These are phyloP conservation scores for Andrena minutula DNA, from an alignment of 2,888 invertebrate genomes.

Conservation along the genomic window DNA sequence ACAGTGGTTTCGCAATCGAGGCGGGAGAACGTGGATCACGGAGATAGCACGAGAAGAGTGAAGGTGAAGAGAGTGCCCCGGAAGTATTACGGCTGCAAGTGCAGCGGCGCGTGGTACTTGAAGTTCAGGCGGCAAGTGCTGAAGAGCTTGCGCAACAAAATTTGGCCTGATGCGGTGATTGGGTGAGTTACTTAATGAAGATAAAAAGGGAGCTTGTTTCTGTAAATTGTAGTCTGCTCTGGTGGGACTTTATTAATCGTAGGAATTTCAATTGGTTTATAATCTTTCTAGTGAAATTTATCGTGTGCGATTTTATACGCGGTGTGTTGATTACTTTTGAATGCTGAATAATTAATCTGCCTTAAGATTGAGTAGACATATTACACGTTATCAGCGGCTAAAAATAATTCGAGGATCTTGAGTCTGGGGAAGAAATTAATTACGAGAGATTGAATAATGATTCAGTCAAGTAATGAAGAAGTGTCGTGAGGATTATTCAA, in stretches of 20 bases:
- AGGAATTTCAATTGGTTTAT: neutral
- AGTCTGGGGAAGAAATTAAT: too few species aligned
- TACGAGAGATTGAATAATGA: too few species aligned
- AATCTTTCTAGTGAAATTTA: too few species aligned
- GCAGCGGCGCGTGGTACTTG: constrained; percentile 67
- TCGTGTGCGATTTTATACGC: too few species aligned
- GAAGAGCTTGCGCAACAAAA: constrained; percentile 71
- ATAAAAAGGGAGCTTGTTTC: neutral
- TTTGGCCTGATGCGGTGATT: constrained; percentile 62
- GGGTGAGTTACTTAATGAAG: constrained; percentile 69
- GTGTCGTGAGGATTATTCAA: too few species aligned
- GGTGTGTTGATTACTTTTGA: too few species aligned
- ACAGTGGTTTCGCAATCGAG: constrained; percentile 31
- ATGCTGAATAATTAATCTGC: too few species aligned
- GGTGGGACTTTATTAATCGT: neutral
- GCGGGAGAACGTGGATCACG: constrained; percentile 44
- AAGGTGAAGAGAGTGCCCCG: constrained; percentile 34
- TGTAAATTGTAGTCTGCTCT: neutral
- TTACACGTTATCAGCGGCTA: too few species aligned
- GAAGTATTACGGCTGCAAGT: constrained; percentile 57
- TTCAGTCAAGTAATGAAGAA: too few species aligned
- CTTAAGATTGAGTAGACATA: too few species aligned
- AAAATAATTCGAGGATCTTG: too few species aligned
- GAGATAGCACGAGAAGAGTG: constrained; percentile 50
- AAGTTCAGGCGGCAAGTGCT: constrained; percentile 72